Conservation (phyloP, 2,797 vertebrate species). For the Podargus strigoides region DNA sequence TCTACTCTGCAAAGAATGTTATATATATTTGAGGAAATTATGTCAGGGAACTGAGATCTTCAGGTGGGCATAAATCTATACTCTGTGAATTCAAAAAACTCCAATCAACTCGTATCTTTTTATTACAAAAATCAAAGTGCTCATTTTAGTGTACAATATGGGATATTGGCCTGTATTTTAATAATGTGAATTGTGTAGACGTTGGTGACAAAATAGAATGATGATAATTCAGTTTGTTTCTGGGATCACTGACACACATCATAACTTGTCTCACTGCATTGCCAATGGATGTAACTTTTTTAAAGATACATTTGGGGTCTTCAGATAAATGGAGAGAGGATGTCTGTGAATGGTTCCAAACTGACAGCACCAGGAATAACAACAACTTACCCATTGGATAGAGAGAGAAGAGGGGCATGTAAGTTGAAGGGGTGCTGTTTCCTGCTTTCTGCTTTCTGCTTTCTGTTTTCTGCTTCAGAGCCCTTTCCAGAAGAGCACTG, state of each 20-base stretch:
- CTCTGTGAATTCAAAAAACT: neutral
- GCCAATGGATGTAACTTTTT: neutral
- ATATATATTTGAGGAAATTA: neutral
- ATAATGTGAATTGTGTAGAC: neutral
- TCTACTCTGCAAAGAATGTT: neutral
- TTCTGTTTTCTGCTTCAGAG: neutral
- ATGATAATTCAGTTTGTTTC: slow-evolving; percentile 23
- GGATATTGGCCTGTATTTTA: neutral
- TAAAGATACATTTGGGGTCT: neutral
- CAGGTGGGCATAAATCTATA: neutral
- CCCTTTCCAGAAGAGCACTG: neutral
- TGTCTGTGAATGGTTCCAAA: neutral
- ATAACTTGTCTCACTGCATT: neutral
- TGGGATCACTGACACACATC: neutral
- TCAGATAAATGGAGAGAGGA: neutral
- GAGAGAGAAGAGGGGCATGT: neutral
- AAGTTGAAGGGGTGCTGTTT: neutral
- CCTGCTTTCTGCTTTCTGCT: neutral
- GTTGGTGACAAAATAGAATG: neutral
- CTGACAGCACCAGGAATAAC: neutral
- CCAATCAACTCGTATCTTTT: neutral
- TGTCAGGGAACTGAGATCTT: neutral
- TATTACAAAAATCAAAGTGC: neutral
- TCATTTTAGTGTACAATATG: neutral
- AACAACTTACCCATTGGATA: neutral